Evolutionary conservation across 2,113 vertebrate genomes (phyloP).

Genomic region (Mobula hypostoma): DNA sequence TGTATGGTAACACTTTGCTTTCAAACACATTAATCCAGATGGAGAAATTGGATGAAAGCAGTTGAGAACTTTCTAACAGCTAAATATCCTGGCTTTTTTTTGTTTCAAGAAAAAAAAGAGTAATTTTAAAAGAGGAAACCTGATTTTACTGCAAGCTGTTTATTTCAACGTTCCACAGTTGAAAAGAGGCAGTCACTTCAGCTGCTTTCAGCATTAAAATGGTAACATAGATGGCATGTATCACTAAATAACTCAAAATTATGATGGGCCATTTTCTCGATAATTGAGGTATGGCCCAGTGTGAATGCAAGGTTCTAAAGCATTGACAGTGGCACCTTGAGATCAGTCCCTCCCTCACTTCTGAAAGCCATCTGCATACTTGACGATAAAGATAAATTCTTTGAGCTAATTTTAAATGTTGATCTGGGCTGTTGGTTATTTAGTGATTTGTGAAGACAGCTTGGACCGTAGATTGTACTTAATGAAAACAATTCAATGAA

Average conservation of each 20-base stretch:
- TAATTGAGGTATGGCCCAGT: slow-evolving; percentile 2
- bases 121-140: neutral
- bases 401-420: neutral
- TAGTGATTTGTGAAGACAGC: neutral
- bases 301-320: neutral
- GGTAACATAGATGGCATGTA: slow-evolving; percentile 3
- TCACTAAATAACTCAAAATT: slow-evolving; percentile 18
- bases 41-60: slow-evolving; percentile 25
- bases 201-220: slow-evolving; percentile 27
- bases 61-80: slow-evolving; percentile 3
- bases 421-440: neutral
- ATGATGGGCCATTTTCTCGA: no score
- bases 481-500: neutral
- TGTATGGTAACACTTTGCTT: slow-evolving; percentile 11
- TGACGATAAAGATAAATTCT: neutral
- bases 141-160: neutral
- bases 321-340: neutral
- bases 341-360: neutral
- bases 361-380: slow-evolving; percentile 2
- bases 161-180: neutral
- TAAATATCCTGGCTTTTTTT: neutral
- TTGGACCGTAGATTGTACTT: neutral
- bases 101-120: neutral
- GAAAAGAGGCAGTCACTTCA: neutral
- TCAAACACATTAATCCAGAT: slow-evolving; percentile 8